Evolutionary conservation across 2,797 vertebrate genomes (phyloP), one percentile per base, ranked within the genome.

Genomic region (Sebastes vulpes): DNA sequence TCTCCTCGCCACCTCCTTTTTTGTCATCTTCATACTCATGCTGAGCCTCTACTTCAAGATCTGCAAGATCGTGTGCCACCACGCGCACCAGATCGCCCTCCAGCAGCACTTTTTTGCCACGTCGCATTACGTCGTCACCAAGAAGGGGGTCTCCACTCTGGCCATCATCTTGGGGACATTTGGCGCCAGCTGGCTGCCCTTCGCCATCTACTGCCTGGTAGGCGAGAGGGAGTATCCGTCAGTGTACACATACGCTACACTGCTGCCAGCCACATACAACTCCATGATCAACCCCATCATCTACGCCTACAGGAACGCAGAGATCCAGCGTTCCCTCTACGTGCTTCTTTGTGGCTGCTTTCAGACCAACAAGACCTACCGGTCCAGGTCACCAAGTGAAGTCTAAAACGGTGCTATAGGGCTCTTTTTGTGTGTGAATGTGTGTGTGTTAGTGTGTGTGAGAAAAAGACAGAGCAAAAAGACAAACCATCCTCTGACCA

Each of bases 211-310:
- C 91, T 99, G 98, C 54, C 92, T 99, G 64, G 97, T 99, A 5
- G 99, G 98, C 6, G 96, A 98, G 63, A 94, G 92, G 2, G 96
- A 97, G 66, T 97, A 98, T 86, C 99, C 99, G 0, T 83, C 96
- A 0, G 97, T 99, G 67, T 99, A 99, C 91, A 99, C 98, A 0
- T 99, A 99, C 0, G 98, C 97, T 77, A 99, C 99, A 0, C 96
- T 99, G 52, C 95, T 99, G 67, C 99, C 99, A 0, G 99, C 98
- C 16, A 99, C 99, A 64, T 99, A 99, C 94, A 99, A 99, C 96
- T 99, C 99, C 80, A 99, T 99, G 98, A 99, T 99, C 95, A 99
- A 99, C 82, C 99, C 99, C 71, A 98, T 99, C 88, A 99, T 99
- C 87, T 99, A 99, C 26, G 99, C 98, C 92, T 99, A 98, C 94